A percentile compares a stretch with the other conserved stretches of the same genome.
phyloP scores from a whole-genome alignment of 2,113 vertebrate species.

The Motacilla tschutschensis region DNA sequence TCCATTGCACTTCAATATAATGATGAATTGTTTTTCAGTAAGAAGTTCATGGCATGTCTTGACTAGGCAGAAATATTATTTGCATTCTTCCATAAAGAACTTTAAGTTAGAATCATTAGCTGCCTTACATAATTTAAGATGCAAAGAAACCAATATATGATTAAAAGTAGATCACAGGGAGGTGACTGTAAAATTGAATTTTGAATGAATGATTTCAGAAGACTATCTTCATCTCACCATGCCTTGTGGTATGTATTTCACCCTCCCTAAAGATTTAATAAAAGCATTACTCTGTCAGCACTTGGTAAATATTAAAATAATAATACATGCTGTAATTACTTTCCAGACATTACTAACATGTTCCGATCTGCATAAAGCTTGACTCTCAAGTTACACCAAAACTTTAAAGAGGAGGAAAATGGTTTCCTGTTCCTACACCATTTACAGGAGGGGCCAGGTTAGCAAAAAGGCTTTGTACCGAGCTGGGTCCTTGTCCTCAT shows the following conservation, averaged over 20 bases:
- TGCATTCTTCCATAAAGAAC: conserved; percentile 42
- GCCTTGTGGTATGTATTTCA: conserved; percentile 12
- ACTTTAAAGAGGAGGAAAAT: background rate
- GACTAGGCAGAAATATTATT: conserved; percentile 56
- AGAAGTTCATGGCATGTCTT: background rate
- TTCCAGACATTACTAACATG: conserved; percentile 44
- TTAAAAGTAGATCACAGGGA: conserved; percentile 39
- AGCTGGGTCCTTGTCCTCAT: background rate
- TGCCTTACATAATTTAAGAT: background rate
- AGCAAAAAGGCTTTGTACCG: background rate
- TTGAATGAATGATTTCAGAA: conserved; percentile 22
- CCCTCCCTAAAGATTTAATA: conserved; percentile 34
- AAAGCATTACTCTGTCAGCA: conserved; percentile 37
- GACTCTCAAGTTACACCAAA: conserved; percentile 25
- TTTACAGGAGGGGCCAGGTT: background rate
- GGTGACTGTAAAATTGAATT: conserved; percentile 9
- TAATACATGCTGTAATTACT: conserved; percentile 44
- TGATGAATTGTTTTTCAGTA: conserved; percentile 33
- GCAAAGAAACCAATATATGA: conserved; percentile 14
- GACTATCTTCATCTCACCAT: conserved; percentile 6
- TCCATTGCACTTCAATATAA: background rate
- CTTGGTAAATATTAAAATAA: conserved; percentile 56
- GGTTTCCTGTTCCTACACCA: conserved; percentile 4
- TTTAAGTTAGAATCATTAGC: conserved; percentile 42
- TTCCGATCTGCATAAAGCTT: conserved; percentile 35